Evolutionary conservation across 2,888 invertebrate species (phyloP), one percentile per base, ranked within the genome.

Genomic region (Eudasyphora cyanicolor): DNA sequence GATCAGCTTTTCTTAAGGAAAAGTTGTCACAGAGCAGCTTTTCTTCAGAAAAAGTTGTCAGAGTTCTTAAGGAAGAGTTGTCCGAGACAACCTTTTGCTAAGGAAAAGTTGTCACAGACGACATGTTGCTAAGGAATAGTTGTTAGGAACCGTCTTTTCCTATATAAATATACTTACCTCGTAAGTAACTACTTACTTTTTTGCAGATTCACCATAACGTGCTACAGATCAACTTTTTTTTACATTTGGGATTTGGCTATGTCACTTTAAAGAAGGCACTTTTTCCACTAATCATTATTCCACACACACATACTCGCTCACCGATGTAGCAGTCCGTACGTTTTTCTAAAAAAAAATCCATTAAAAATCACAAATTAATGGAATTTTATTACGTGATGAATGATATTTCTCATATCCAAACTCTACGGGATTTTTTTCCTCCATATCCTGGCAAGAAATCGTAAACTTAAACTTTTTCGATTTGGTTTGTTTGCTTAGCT

Each of bases 321-420:
- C 14, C n/a, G 45, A 21, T 21, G 57, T 12, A 24, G 27, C 5
- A 45, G 24, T 24, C 2, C 1, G 21, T 54, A 24, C 8, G 24
- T n/a, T 2, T 12, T 27, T 27, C 24, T 24, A 32, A 62, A 75
- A 19, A 75, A 45, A 75, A 75, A 75, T 29, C 29, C 67, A 76
- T 67, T 67, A 76, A 64, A 76, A 76, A 29, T 62, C 62, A 1
- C 62, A 76, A 75, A 62, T 64, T 75, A 75, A 76, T 73, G 73
- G 27, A 57, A 60, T 42, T 57, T 73, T 60, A 60, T 60, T 73
- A 73, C 73, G 73, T 73, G 73, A 73, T 60, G 57, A 73, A 73
- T 60, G 73, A 60, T 7, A 54, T 21, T 57, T 10, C 38, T 14
- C 10, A 38, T 5, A 38, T 5, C 4, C 6, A 38, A 38, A 10